These are phyloP conservation scores for Micromussa lordhowensis DNA, from an alignment of 92 coral and sea anemone species.

Conservation along the genomic window DNA sequence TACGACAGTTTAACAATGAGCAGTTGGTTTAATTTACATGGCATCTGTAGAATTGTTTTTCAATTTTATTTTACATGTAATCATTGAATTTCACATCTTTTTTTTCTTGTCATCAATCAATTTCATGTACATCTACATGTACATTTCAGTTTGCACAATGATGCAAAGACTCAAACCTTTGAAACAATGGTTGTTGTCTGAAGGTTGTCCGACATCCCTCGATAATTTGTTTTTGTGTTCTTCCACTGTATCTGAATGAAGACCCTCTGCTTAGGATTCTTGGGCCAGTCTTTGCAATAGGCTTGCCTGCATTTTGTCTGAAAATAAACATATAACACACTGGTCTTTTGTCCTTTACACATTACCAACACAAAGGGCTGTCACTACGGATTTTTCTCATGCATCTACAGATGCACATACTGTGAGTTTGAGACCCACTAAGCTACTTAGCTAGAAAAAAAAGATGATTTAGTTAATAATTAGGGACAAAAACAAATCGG, in stretches of 20 bases:
- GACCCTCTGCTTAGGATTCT: constrained; percentile 91
- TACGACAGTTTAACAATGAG: too few species aligned
- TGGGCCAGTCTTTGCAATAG: constrained; percentile 74
- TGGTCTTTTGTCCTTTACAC: not conserved
- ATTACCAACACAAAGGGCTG: too few species aligned
- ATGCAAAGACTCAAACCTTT: constrained; percentile 68
- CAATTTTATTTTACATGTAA: too few species aligned
- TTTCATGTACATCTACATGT: not conserved
- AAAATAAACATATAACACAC: not conserved
- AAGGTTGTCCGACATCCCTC: constrained; percentile 77
- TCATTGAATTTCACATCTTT: not conserved
- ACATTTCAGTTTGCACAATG: not conserved
- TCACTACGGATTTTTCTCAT: too few species aligned
- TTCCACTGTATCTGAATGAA: constrained; percentile 95
- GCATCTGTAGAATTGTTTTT: too few species aligned
- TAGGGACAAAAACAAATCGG: too few species aligned
- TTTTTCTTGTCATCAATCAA: not conserved
- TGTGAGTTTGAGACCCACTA: too few species aligned
- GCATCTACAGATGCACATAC: too few species aligned
- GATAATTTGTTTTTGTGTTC: constrained; percentile 95
- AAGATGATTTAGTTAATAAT: too few species aligned
- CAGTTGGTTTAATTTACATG: too few species aligned
- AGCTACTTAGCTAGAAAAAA: too few species aligned
- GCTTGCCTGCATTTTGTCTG: constrained; percentile 86
- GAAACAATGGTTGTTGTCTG: constrained; percentile 81